phyloP scores from a whole-genome alignment of 2,888 invertebrate genomes.

The Cabera pusaria region DNA sequence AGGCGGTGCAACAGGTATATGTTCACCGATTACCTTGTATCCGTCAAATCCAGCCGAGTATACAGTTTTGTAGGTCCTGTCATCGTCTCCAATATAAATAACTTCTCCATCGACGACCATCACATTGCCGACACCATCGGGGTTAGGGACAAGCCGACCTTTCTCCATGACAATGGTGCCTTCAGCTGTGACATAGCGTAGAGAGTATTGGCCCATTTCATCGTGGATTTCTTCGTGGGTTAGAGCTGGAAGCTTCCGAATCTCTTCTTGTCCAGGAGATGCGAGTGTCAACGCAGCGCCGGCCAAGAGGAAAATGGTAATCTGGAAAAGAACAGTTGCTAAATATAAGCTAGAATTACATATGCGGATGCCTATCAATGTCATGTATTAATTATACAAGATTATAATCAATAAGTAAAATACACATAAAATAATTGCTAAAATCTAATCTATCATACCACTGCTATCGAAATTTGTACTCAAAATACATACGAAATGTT shows the following conservation, averaged over 20 bases:
- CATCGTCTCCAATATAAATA: slow-evolving; percentile 44
- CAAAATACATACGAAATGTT: too few species aligned
- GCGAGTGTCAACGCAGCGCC: slow-evolving; percentile 19
- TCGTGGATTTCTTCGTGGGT: slow-evolving; percentile 53
- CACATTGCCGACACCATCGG: slow-evolving; percentile 41
- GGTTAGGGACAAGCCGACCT: slow-evolving; percentile 43
- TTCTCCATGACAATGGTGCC: slow-evolving; percentile 48
- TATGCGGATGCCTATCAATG: too few species aligned
- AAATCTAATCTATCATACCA: too few species aligned
- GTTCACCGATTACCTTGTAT: slow-evolving; percentile 37
- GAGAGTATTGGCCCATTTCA: slow-evolving; percentile 47
- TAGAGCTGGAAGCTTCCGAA: slow-evolving; percentile 41
- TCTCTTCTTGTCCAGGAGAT: slow-evolving; percentile 14
- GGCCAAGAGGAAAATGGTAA: slow-evolving; percentile 10
- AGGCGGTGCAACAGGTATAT: slow-evolving; percentile 19
- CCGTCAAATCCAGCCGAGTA: slow-evolving; percentile 45
- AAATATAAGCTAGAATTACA: too few species aligned
- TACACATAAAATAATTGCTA: too few species aligned
- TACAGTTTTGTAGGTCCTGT: slow-evolving; percentile 41
- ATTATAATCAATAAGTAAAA: too few species aligned
- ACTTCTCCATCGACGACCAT: slow-evolving; percentile 49
- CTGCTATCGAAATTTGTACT: too few species aligned
- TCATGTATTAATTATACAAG: too few species aligned
- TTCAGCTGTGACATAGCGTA: slow-evolving; percentile 54
- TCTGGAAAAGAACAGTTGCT: slow-evolving; percentile 20